Conservation (phyloP, 2,797 vertebrate genomes). For the Perodicticus potto region DNA sequence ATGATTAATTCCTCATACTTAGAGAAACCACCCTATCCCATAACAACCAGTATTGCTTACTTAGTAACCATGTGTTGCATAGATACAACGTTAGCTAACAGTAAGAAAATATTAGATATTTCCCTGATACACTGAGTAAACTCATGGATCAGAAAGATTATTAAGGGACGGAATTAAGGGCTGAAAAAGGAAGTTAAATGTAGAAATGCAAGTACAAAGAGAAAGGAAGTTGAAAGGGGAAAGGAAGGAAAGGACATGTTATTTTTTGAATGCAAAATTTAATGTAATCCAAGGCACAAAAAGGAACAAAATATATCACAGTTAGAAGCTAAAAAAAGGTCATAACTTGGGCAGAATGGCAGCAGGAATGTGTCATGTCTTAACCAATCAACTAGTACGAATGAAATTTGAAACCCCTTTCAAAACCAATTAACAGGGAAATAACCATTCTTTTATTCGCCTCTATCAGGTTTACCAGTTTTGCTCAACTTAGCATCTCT, state of each 20-base stretch:
- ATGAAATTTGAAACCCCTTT: slow-evolving; percentile 12
- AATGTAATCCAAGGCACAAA: neutral
- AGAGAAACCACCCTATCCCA: neutral
- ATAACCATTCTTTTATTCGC: neutral
- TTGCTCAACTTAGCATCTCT: neutral
- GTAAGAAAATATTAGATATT: neutral
- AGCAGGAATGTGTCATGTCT: neutral
- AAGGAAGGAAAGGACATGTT: neutral
- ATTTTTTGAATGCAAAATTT: neutral
- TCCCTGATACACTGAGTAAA: slow-evolving; percentile 29
- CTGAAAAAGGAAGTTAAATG: neutral
- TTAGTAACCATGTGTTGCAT: neutral
- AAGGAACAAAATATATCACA: neutral
- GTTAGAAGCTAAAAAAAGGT: neutral
- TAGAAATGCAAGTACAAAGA: neutral
- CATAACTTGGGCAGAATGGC: neutral
- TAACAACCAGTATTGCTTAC: neutral
- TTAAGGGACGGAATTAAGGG: neutral
- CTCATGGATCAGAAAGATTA: neutral
- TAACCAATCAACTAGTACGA: neutral
- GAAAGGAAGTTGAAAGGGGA: neutral
- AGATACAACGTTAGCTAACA: neutral
- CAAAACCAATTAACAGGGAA: neutral
- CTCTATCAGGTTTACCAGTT: slow-evolving; percentile 9
- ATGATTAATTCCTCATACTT: neutral